phyloP scores from a whole-genome alignment of 2,888 invertebrate species.

The Azorinus chamasolen region DNA sequence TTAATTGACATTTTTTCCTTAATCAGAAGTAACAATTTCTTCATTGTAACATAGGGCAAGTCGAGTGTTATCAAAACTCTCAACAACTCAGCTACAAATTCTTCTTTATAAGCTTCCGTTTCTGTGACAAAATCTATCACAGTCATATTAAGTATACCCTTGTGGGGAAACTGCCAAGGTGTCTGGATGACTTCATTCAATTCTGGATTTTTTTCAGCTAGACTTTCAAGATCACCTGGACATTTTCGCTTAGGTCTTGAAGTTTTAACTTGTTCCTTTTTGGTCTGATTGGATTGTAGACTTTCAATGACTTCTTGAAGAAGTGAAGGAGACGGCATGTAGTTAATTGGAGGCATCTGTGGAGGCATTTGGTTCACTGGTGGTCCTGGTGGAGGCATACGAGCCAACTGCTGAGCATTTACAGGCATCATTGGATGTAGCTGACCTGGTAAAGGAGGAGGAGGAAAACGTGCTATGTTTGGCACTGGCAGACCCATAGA shows the following conservation, averaged over 20 bases:
- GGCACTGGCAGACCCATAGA: not conserved
- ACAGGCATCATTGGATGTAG: no score
- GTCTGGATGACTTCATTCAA: slow-evolving; percentile 50
- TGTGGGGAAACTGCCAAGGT: slow-evolving; percentile 60
- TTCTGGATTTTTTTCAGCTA: slow-evolving; percentile 38
- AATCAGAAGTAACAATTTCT: slow-evolving; percentile 46
- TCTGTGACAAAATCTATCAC: slow-evolving; percentile 54
- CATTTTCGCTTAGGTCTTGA: slow-evolving; percentile 9
- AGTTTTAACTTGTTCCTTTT: slow-evolving; percentile 12
- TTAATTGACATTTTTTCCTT: slow-evolving; percentile 51
- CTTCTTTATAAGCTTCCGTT: slow-evolving; percentile 59
- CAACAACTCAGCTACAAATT: slow-evolving; percentile 57
- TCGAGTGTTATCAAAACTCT: slow-evolving; percentile 46
- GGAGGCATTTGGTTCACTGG: not conserved
- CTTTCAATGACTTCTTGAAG: slow-evolving; percentile 39
- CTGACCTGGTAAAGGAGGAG: not conserved
- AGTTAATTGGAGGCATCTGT: slow-evolving; percentile 15
- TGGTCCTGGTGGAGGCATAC: not conserved
- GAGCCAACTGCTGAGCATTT: no score
- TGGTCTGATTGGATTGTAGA: slow-evolving; percentile 16
- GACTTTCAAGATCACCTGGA: slow-evolving; percentile 13
- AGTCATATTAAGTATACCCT: slow-evolving; percentile 41
- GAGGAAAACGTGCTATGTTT: not conserved
- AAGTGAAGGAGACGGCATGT: slow-evolving; percentile 39
- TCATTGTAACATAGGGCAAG: slow-evolving; percentile 60